Percentiles rank a stretch among this genome's conserved stretches.
These are phyloP conservation scores for Laterallus jamaicensis DNA, from an alignment of 2,113 vertebrate genomes.

Conservation along the genomic window DNA sequence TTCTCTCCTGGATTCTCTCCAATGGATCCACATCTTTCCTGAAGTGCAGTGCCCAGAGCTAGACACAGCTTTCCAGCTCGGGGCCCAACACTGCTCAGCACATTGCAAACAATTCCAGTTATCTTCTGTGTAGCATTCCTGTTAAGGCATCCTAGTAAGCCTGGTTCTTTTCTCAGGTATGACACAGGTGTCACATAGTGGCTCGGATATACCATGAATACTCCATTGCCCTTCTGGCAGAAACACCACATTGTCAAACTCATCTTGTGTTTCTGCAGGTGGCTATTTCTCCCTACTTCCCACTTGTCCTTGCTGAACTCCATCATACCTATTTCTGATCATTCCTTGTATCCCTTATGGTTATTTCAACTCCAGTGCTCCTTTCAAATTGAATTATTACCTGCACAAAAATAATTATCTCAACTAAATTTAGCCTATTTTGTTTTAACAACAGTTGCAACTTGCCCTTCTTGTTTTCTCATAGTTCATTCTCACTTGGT, in stretches of 20 bases:
- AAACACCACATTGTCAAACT: neutral
- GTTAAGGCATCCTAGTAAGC: neutral
- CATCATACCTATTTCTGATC: neutral
- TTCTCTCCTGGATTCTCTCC: constrained; percentile 29
- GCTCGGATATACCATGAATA: neutral
- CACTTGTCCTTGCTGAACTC: neutral
- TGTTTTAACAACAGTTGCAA: neutral
- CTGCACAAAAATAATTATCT: neutral
- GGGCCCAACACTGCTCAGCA: neutral
- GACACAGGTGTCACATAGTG: neutral
- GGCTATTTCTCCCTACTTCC: neutral
- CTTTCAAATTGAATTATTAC: neutral
- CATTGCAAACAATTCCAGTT: neutral
- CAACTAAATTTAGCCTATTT: neutral
- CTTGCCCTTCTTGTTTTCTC: neutral
- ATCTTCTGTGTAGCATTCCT: neutral
- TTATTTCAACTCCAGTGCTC: neutral
- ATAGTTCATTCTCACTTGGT: neutral
- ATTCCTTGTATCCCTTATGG: neutral
- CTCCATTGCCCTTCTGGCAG: neutral
- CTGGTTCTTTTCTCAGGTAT: neutral
- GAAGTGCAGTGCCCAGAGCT: neutral
- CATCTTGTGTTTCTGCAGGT: neutral
- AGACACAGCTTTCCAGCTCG: neutral
- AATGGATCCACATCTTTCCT: constrained; percentile 5